Evolutionary conservation across 2,113 vertebrate genomes (phyloP), one percentile per base, ranked within the genome.

Genomic region (Odobenus rosmarus): DNA sequence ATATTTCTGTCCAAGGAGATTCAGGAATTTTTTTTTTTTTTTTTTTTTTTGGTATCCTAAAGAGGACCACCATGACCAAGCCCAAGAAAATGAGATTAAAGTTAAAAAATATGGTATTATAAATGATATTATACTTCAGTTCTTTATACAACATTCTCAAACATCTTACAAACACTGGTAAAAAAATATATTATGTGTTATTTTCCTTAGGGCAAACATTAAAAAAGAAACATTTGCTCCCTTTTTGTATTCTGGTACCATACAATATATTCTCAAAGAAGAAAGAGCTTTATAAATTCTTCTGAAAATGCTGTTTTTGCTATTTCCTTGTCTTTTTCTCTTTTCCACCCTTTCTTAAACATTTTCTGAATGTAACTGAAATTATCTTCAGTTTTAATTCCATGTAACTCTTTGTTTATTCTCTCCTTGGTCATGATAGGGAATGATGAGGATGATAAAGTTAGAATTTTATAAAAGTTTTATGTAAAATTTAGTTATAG

Each of bases 401-500:
- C 33, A 18, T 72, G 2, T 77, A 94, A 79, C 31, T 93, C 33
- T 85, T 88, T 24, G 28, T 64, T 49, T 93, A 0, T 77, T 96
- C 5, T 86, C 51, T 93, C 7, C 24, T 57, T 85, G 7, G 18
- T 76, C 23, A 81, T 64, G 42, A 79, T 18, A 83, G 21, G 79
- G 76, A 95, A 94, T 89, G 15, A 79, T 49, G 26, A 92, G 1
- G 18, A 74, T 89, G 21, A 89, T 82, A 91, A 82, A 15, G 4
- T 62, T 82, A 72, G n/a, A 83, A 67, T 67, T 93, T 82, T 81
- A 51, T 87, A 71, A 74, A 80, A 90, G 14, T 28, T 96, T n/a
- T 36, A 59, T 67, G 61, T 93, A 46, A 82, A 94, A 80, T 86
- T 90, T 96, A 93, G 71, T 96, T 87, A 87, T 33, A 95, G 51